Evolutionary conservation across 2,797 vertebrate genomes (phyloP).

Genomic region (Pipistrellus kuhlii): DNA sequence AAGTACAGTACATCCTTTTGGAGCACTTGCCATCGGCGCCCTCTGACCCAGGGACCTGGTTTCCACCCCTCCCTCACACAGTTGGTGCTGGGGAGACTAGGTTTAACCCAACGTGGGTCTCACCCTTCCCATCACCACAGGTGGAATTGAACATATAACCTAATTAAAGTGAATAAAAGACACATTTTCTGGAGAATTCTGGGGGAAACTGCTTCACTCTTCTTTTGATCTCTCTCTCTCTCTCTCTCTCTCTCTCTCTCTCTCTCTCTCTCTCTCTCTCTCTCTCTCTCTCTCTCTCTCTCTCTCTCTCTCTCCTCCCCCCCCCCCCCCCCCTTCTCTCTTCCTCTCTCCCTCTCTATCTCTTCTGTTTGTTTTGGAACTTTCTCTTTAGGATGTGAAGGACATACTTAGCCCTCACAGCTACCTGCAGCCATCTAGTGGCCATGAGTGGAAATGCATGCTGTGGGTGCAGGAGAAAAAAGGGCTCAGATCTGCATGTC

Average conservation of each 20-base stretch:
- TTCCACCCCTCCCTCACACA: neutral
- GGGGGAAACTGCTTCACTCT: neutral
- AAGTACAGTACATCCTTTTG: rapidly evolving
- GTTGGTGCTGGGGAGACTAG: too few relatives aligned
- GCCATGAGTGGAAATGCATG: slow-evolving; percentile 10
- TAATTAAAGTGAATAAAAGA: neutral
- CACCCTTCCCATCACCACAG: neutral
- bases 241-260: too few relatives aligned
- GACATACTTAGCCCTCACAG: neutral
- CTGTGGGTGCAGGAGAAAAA: neutral
- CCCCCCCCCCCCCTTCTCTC: too few relatives aligned
- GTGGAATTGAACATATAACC: neutral
- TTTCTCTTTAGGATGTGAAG: neutral
- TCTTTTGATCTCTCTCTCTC: neutral
- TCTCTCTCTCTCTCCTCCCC: too few relatives aligned
- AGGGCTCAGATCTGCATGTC: neutral
- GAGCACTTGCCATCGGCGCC: neutral
- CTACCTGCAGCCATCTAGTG: slow-evolving; percentile 76
- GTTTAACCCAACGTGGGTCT: neutral
- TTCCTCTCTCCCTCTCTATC: too few relatives aligned
- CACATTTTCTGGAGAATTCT: neutral
- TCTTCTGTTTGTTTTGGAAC: too few relatives aligned
- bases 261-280: too few relatives aligned
- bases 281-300: too few relatives aligned
- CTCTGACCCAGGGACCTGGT: neutral